Percentiles rank a stretch among this genome's conserved stretches.
Conservation (phyloP, 2,797 vertebrate species). For the Myotis findleyi region DNA sequence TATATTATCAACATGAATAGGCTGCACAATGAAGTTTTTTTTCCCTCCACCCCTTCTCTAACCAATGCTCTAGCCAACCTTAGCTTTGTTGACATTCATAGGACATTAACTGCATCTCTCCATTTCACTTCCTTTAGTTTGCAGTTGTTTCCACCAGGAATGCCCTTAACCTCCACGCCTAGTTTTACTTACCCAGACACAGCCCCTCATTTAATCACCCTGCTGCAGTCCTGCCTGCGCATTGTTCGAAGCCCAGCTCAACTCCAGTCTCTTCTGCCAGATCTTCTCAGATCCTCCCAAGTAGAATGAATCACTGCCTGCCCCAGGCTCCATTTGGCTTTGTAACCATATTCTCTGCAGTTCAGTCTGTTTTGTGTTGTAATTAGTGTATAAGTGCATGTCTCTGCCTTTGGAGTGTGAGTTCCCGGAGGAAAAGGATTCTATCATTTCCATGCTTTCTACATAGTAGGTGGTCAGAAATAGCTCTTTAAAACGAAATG, state of each 20-base stretch:
- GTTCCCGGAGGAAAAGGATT: not conserved
- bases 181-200: not conserved
- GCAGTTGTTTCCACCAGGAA: not conserved
- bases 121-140: not conserved
- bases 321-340: not conserved
- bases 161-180: not conserved
- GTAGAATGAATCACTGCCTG: conserved; percentile 37
- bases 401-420: not conserved
- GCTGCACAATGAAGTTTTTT: not conserved
- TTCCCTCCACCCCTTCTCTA: not conserved
- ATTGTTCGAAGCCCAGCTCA: not conserved
- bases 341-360: not conserved
- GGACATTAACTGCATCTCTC: not conserved
- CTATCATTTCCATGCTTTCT: not conserved
- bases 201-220: not conserved
- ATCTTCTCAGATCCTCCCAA: not conserved
- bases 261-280: not conserved
- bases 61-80: not conserved
- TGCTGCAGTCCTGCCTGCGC: not conserved
- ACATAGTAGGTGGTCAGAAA: conserved; percentile 48
- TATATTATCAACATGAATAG: not conserved
- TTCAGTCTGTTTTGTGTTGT: conserved; percentile 37
- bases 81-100: not conserved
- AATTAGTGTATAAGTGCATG: not conserved
- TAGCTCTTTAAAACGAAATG: conserved; percentile 4